phyloP scores from a whole-genome alignment of 1,140 invertebrate species.

The Homalodisca vitripennis region DNA sequence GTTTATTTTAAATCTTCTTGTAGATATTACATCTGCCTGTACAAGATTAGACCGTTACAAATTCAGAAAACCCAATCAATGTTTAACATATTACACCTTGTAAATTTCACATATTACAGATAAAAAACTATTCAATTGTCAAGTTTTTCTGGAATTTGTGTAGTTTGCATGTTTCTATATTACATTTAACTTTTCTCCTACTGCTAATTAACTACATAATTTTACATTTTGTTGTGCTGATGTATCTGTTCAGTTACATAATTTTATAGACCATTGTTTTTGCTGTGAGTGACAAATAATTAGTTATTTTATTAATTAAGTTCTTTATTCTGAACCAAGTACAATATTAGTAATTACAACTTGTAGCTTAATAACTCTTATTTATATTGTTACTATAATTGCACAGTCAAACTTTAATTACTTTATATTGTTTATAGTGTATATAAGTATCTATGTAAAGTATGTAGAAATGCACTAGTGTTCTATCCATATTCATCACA shows the following conservation, averaged over 20 bases:
- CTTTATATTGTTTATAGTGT: constrained; percentile 16
- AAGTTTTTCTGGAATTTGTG: too few relatives aligned
- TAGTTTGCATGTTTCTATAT: too few relatives aligned
- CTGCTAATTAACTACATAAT: too few relatives aligned
- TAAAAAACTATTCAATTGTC: too few relatives aligned
- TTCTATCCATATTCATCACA: constrained; percentile 7
- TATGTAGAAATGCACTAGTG: not conserved
- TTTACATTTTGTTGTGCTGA: too few relatives aligned
- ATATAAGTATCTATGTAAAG: not conserved
- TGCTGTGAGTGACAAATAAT: constrained; percentile 30
- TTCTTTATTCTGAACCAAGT: constrained; percentile 26
- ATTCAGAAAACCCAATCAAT: too few relatives aligned
- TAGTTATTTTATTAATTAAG: constrained; percentile 18
- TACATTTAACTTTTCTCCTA: too few relatives aligned
- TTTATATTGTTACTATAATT: constrained; percentile 11
- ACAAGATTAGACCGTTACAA: too few relatives aligned
- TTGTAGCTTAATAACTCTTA: not conserved
- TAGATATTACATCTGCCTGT: too few relatives aligned
- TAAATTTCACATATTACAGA: too few relatives aligned
- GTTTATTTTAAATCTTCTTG: too few relatives aligned
- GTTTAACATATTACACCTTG: too few relatives aligned
- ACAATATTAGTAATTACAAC: constrained; percentile 4
- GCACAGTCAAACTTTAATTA: not conserved
- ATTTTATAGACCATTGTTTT: constrained; percentile 22
- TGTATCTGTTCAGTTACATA: not conserved